A percentile compares a stretch with the other conserved stretches of the same genome.
phyloP scores from a whole-genome alignment of 2,113 vertebrate species.

The Aphyosemion australe region DNA sequence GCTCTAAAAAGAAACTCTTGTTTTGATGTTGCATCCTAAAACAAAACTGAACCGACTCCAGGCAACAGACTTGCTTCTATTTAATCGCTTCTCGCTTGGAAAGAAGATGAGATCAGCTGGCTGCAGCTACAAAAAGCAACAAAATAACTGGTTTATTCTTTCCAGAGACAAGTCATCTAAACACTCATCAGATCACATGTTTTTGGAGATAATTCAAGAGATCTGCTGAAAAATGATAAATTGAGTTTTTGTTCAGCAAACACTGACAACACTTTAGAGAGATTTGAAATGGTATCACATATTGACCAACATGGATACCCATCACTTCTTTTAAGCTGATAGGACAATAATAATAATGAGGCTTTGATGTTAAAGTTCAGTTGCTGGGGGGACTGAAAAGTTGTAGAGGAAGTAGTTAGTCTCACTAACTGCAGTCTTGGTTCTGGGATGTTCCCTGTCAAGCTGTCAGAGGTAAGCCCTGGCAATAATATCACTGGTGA shows the following conservation, averaged over 20 bases:
- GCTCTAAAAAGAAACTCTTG: background rate
- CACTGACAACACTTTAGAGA: no score
- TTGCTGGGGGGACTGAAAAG: background rate
- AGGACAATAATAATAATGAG: no score
- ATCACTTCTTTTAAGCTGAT: no score
- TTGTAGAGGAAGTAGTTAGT: background rate
- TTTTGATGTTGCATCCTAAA: conserved; percentile 2
- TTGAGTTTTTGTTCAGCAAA: background rate
- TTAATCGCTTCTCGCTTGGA: background rate
- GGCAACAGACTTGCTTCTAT: background rate
- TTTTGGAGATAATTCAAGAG: no score
- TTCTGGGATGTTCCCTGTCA: background rate
- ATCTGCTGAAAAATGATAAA: background rate
- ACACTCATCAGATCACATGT: background rate
- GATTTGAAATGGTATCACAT: no score
- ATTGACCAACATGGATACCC: no score
- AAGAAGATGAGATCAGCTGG: background rate
- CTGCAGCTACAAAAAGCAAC: background rate
- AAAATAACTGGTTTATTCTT: background rate
- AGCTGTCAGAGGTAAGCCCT: background rate
- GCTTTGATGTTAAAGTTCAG: no score
- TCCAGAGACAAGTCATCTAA: background rate
- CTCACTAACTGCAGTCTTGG: background rate
- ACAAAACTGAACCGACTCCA: conserved; percentile 19
- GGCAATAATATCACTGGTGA: background rate